Evolutionary conservation across 2,888 invertebrate species (phyloP), one percentile per base, ranked within the genome.

Genomic region (Rhorus exstirpatorius): DNA sequence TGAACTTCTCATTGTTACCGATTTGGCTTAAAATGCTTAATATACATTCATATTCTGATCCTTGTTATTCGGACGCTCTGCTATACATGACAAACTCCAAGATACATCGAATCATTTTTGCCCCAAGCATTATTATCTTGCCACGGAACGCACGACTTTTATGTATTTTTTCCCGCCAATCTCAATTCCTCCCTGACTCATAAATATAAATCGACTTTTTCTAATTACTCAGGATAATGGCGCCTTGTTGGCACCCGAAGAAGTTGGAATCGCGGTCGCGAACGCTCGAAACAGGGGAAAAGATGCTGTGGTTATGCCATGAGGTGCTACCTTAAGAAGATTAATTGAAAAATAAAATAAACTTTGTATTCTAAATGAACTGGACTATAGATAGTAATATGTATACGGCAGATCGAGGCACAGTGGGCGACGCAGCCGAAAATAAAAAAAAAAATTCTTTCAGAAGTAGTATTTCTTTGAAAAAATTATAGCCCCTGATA

Each of bases 191-290:
- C 17, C 51, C 38, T 24, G 75, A 55, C 91, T 91, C 91, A 91
- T 91, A 91, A 91, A 91, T 91, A 91, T 91, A 91, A 91, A 91
- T 91, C 86, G 91, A 86, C 89, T 84, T 89, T 88, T 88, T 88
- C 86, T 88, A 91, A 91, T 91, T 90, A 91, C 83, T 76, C 80
- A 81, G 83, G 76, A 65, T 81, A 81, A 83, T 78, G 68, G 35
- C 68, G 75, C 83, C 49, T 55, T 24, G 24, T 17, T 53, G 63
- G 26, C 55, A 58, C 35, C 19, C 67, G 19, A 67, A 61, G 55
- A 74, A 51, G 67, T 77, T 72, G 76, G 49, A 58, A 74, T 51
- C 41, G 49, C 31, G 65, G 72, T 72, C 82, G 79, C 67, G 41
- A 77, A 60, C 49, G n/a, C 58, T 58, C 41, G 68, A 70, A 60